A percentile compares a stretch with the other conserved stretches of the same genome.
phyloP scores from a whole-genome alignment of 2,113 vertebrate species.

The Hyperoodon ampullatus region DNA sequence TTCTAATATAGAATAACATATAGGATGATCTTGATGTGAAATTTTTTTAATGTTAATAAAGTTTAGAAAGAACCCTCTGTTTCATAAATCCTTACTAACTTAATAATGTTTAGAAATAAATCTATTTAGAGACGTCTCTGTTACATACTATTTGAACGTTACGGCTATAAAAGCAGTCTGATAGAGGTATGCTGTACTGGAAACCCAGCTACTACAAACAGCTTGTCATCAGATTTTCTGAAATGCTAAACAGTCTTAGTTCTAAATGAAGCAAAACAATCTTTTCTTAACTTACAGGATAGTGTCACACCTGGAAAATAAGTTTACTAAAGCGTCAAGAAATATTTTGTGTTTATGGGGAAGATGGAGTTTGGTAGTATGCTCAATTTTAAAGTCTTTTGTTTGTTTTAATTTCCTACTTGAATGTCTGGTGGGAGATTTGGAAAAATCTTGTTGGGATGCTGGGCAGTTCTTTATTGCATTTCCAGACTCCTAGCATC shows the following conservation, averaged over 20 bases:
- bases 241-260: neutral
- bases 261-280: neutral
- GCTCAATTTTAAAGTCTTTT: neutral
- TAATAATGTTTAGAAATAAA: constrained; percentile 11
- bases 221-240: neutral
- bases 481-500: neutral
- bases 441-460: neutral
- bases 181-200: neutral
- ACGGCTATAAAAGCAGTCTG: neutral
- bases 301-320: neutral
- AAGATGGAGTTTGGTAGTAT: neutral
- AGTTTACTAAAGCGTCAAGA: neutral
- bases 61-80: neutral
- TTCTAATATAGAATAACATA: neutral
- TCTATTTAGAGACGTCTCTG: neutral
- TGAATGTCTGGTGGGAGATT: neutral
- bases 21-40: neutral
- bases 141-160: neutral
- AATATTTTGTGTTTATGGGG: neutral
- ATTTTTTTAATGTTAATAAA: neutral
- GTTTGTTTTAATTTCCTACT: neutral
- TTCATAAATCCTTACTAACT: neutral
- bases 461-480: neutral
- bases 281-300: neutral
- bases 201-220: neutral